Conservation (phyloP, 1,140 invertebrate species). For the Drosophila truncata region DNA sequence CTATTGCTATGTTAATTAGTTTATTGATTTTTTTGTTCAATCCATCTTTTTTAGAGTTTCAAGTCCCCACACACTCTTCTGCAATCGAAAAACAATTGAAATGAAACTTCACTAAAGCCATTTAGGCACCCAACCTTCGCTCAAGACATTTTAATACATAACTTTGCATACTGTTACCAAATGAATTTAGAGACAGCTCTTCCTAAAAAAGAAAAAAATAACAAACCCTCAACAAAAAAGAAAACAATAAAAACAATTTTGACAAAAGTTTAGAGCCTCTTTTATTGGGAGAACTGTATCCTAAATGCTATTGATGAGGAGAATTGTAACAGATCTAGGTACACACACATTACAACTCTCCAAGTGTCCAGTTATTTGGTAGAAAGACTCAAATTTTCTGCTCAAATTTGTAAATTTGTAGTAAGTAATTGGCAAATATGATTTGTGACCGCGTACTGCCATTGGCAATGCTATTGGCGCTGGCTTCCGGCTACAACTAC, state of each 20-base stretch:
- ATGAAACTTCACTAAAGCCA: conserved; percentile 25
- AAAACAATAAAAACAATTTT: conserved; percentile 53
- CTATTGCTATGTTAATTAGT: conserved; percentile 54
- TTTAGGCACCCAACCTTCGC: conserved; percentile 43
- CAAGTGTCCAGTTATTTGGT: background rate
- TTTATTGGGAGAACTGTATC: conserved; percentile 25
- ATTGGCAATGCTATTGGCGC: background rate
- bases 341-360: background rate
- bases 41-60: conserved; percentile 40
- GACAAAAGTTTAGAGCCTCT: conserved; percentile 18
- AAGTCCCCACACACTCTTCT: conserved; percentile 25
- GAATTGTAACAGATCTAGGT: background rate
- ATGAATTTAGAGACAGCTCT: conserved; percentile 75
- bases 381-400: background rate
- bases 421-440: background rate
- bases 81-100: conserved; percentile 27
- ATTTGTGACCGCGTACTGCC: background rate
- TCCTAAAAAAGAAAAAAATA: conserved; percentile 61
- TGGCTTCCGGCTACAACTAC: conserved; percentile 55
- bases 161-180: conserved; percentile 51
- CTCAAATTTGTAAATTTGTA: conserved; percentile 8
- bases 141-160: conserved; percentile 45
- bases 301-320: too few relatives aligned
- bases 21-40: conserved; percentile 31
- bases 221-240: conserved; percentile 51